Percentiles rank a stretch among this genome's conserved stretches.
Conservation (phyloP, 2,113 vertebrate species). For the Rhinichthys klamathensis region DNA sequence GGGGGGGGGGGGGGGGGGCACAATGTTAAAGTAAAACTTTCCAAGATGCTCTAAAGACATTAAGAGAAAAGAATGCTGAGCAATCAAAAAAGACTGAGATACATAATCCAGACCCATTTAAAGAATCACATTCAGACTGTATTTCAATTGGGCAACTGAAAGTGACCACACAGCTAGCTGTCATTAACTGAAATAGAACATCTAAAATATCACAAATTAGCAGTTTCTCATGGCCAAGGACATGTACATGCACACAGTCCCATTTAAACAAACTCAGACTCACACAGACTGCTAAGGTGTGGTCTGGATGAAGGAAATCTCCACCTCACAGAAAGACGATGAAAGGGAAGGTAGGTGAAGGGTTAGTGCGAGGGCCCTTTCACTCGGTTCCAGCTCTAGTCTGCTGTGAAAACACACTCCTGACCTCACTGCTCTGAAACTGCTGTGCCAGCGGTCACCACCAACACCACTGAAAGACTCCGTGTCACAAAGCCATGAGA, state of each 20-base stretch:
- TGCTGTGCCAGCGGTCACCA: not conserved
- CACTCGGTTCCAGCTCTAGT: slow-evolving; percentile 65
- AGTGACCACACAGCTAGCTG: not conserved
- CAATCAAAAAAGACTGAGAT: not conserved
- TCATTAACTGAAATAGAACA: slow-evolving; percentile 20
- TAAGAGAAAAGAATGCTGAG: not conserved
- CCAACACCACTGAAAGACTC: not conserved
- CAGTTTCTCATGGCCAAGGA: slow-evolving; percentile 13
- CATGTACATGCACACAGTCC: slow-evolving; percentile 5
- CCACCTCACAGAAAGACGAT: slow-evolving; percentile 54
- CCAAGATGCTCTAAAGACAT: not conserved
- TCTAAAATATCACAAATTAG: slow-evolving; percentile 6
- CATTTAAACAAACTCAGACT: not conserved
- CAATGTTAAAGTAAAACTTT: not conserved
- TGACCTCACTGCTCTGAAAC: slow-evolving; percentile 30
- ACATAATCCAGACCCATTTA: not conserved
- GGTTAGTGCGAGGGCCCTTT: slow-evolving; percentile 63
- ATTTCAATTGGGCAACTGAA: not conserved
- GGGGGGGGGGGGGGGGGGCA: no score
- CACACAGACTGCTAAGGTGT: slow-evolving; percentile 42
- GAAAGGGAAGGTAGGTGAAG: slow-evolving; percentile 58
- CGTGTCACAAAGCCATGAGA: not conserved
- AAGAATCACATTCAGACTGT: not conserved
- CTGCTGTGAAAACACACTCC: slow-evolving; percentile 64
- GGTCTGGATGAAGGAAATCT: slow-evolving; percentile 50